Evolutionary conservation across 2,888 invertebrate species (phyloP).

Genomic region (Eupithecia exiguata): DNA sequence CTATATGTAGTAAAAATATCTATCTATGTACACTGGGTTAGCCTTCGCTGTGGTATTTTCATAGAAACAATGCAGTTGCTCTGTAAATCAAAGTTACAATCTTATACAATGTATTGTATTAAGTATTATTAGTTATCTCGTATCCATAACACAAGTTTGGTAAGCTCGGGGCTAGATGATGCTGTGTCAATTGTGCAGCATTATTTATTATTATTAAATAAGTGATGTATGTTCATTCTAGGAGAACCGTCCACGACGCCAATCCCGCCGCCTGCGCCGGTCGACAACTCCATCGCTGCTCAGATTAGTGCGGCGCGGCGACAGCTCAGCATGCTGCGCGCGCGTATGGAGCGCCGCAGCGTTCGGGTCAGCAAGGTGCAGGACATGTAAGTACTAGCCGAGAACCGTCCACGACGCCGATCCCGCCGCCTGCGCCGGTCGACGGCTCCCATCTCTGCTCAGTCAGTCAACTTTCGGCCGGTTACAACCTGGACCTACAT

Average conservation of each 20-base stretch:
- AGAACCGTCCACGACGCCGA: not conserved
- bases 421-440: not conserved
- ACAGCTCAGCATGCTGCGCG: constrained; percentile 89
- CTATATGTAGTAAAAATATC: too few species aligned
- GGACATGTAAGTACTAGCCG: constrained; percentile 89
- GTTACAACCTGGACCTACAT: too few species aligned
- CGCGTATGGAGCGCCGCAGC: constrained; percentile 92
- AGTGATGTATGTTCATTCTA: not conserved
- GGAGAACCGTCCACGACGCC: not conserved
- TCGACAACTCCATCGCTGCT: not conserved
- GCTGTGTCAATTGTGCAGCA: too few species aligned
- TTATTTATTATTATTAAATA: too few species aligned
- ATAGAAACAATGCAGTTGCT: too few species aligned
- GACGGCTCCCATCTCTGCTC: constrained; percentile 37
- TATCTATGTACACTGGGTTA: too few species aligned
- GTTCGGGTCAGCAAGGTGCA: constrained; percentile 97
- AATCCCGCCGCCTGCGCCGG: not conserved
- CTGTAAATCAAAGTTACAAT: too few species aligned
- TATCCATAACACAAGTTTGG: too few species aligned
- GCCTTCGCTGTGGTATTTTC: too few species aligned
- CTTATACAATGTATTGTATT: too few species aligned
- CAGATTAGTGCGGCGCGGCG: constrained; percentile 85
- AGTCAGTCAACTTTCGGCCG: constrained; percentile 43
- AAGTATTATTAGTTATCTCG: too few species aligned
- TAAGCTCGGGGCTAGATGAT: too few species aligned